Percentiles rank a stretch among this genome's conserved stretches.
These are phyloP conservation scores for Porites evermanni DNA, from an alignment of 92 coral and sea anemone genomes.

Conservation along the genomic window DNA sequence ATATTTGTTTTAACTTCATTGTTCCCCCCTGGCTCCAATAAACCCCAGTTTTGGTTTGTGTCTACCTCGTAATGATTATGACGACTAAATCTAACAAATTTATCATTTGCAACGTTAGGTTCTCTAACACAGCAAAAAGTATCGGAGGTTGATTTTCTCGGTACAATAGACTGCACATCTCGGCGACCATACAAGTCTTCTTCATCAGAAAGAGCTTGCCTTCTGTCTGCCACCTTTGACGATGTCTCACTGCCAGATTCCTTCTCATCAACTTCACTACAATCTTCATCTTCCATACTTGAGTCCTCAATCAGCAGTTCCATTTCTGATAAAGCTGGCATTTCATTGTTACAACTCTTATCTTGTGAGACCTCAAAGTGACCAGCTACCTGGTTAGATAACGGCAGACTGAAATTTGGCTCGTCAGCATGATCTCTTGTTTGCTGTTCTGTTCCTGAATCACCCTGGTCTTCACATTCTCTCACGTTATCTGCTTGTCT, in stretches of 20 bases:
- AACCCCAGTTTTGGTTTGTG: neutral
- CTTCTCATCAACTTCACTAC: neutral
- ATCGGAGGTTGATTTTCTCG: slow-evolving; percentile 16
- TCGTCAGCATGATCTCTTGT: neutral
- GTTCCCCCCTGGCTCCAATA: neutral
- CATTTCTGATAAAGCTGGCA: neutral
- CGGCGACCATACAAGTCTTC: slow-evolving; percentile 29
- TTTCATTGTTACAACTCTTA: neutral
- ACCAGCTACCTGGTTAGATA: neutral
- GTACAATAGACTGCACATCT: slow-evolving; percentile 15
- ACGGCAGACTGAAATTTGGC: neutral
- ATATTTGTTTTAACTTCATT: neutral
- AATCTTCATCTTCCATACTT: neutral
- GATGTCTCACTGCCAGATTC: neutral
- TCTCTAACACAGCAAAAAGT: neutral
- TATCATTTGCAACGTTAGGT: neutral
- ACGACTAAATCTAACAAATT: slow-evolving; percentile 2
- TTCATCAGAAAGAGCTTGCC: slow-evolving; percentile 28
- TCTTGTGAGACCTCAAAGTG: neutral
- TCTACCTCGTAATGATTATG: neutral
- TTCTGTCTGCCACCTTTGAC: neutral
- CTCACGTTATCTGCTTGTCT: neutral
- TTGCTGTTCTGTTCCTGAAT: neutral
- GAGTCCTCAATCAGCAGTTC: neutral
- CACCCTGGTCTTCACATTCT: neutral